Evolutionary conservation across 2,113 vertebrate genomes (phyloP).

Genomic region (Oryzias woworae): DNA sequence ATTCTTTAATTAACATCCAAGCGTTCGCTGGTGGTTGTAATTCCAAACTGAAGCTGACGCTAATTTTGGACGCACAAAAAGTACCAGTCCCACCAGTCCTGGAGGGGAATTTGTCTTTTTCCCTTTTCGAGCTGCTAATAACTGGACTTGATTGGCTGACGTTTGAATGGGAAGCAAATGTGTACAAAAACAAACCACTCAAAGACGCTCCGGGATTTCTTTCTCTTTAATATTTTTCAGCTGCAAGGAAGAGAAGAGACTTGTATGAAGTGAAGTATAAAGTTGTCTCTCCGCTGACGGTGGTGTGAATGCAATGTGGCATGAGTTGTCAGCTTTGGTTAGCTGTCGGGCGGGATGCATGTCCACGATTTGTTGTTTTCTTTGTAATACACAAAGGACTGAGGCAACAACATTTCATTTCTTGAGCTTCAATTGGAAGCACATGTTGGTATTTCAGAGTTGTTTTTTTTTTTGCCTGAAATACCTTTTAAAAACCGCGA

Average conservation of each 20-base stretch:
- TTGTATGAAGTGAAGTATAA: constrained; percentile 20
- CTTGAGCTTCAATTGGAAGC: constrained; percentile 6
- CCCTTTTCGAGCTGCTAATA: constrained; percentile 32
- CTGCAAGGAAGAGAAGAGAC: constrained; percentile 19
- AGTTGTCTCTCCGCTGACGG: constrained; percentile 22
- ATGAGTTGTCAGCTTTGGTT: constrained; percentile 37
- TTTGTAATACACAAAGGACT: constrained; percentile 43
- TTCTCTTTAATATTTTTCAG: constrained; percentile 14
- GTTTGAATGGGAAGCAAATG: constrained; percentile 44
- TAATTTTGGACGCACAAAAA: constrained; percentile 66
- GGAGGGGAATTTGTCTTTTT: constrained; percentile 38
- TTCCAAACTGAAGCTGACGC: constrained; percentile 52
- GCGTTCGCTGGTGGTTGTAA: constrained; percentile 69
- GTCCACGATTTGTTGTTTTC: constrained; percentile 40
- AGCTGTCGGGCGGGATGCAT: constrained; percentile 1
- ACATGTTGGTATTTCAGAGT: neutral
- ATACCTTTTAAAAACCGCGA: constrained; percentile 6
- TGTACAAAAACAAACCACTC: constrained; percentile 9
- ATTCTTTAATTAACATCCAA: constrained; percentile 79
- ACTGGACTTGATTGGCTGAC: constrained; percentile 60
- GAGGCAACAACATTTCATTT: constrained; percentile 30
- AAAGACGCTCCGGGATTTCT: constrained; percentile 31
- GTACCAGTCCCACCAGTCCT: constrained; percentile 64
- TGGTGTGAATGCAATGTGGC: constrained; percentile 38
- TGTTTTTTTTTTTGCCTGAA: neutral